Evolutionary conservation across 2,113 vertebrate genomes (phyloP).

Genomic region (Elachura formosa): DNA sequence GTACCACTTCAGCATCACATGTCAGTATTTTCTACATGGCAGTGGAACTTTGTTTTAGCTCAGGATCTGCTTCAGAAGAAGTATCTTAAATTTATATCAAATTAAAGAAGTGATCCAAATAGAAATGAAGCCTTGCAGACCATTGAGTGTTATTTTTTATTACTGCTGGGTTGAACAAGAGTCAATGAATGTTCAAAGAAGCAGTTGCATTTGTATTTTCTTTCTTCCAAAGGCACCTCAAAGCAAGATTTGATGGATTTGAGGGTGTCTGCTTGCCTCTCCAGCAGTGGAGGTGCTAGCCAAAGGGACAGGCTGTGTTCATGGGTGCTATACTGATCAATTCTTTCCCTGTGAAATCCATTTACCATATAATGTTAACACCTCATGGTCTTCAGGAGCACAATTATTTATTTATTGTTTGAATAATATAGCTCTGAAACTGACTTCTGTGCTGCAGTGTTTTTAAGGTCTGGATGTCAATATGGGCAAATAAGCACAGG

Average conservation of each 20-base stretch:
- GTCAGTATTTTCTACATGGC: neutral
- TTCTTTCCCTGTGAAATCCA: neutral
- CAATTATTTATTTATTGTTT: neutral
- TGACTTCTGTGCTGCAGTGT: neutral
- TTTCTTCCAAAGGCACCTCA: neutral
- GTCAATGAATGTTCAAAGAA: neutral
- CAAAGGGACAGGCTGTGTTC: neutral
- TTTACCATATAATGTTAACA: neutral
- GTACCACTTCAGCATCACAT: neutral
- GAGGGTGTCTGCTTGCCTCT: neutral
- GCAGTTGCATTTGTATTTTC: neutral
- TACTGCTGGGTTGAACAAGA: neutral
- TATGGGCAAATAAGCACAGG: neutral
- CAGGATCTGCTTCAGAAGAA: neutral
- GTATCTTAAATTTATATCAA: neutral
- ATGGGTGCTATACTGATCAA: neutral
- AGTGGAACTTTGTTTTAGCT: neutral
- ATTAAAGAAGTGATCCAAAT: neutral
- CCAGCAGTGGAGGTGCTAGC: neutral
- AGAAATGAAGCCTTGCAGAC: neutral
- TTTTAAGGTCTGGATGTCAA: neutral
- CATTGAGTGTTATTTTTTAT: neutral
- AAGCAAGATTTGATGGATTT: neutral
- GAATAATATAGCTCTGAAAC: neutral
- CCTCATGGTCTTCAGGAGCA: neutral